These are phyloP conservation scores for Pipistrellus nathusii DNA, from an alignment of 2,797 vertebrate species.

Conservation along the genomic window DNA sequence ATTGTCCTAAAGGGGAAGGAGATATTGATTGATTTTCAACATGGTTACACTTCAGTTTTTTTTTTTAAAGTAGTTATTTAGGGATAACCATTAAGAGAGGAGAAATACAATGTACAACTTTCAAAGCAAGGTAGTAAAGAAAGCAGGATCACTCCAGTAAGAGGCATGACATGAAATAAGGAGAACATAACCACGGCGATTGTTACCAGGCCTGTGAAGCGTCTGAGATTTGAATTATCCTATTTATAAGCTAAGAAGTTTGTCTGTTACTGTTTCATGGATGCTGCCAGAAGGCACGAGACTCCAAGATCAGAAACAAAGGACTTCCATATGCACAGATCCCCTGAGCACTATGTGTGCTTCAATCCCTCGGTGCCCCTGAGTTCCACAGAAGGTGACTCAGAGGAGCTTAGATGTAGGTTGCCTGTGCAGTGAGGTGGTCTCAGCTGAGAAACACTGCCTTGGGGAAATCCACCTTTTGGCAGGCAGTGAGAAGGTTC, in stretches of 20 bases:
- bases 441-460: not conserved
- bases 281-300: not conserved
- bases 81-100: not conserved
- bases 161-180: not conserved
- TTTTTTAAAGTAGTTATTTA: not conserved
- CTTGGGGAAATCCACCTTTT: not conserved
- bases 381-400: not conserved
- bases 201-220: not conserved
- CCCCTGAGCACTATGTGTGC: accelerated
- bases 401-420: not conserved
- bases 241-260: not conserved
- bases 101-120: not conserved
- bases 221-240: not conserved
- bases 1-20: not conserved
- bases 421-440: not conserved
- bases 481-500: not conserved
- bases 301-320: not conserved
- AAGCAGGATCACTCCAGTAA: not conserved
- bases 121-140: constrained; percentile 2
- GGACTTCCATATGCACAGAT: not conserved
- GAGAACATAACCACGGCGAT: not conserved
- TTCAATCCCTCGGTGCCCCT: no score
- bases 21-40: not conserved
- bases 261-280: not conserved
- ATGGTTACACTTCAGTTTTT: not conserved